Percentiles rank a stretch among this genome's conserved stretches.
Conservation (phyloP, 2,888 invertebrate species). For the Chelonus formosanus region DNA sequence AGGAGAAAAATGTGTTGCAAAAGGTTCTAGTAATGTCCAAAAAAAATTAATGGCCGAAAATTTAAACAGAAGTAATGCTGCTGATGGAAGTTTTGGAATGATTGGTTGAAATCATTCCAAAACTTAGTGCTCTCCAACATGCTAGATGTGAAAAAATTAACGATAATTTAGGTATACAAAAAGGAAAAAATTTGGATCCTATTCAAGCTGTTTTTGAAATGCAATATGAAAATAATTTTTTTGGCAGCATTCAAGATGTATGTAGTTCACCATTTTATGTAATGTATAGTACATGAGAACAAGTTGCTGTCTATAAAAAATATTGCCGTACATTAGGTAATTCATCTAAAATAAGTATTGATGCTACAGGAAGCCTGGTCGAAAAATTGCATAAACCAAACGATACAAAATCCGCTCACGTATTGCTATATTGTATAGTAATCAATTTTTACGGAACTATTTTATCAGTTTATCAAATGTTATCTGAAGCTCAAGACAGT, state of each 20-base stretch:
- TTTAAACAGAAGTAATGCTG: neutral
- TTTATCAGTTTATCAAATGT: neutral
- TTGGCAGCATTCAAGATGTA: no score
- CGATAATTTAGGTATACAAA: no score
- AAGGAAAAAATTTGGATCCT: no score
- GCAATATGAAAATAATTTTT: no score
- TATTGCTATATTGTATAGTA: neutral
- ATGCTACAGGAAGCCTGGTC: neutral
- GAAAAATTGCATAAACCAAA: neutral
- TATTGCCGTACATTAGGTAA: neutral
- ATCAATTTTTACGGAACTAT: neutral
- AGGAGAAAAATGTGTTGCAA: neutral
- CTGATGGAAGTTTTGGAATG: no score
- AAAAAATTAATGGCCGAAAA: neutral
- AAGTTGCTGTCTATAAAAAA: neutral
- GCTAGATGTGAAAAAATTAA: no score
- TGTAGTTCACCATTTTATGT: neutral
- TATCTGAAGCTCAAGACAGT: conserved; percentile 1
- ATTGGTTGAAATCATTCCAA: no score
- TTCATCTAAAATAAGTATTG: neutral
- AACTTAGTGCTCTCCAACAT: no score
- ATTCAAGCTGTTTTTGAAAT: no score
- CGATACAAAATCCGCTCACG: neutral
- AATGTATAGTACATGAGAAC: neutral
- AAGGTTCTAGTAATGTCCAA: neutral